These are phyloP conservation scores for Peromyscus maniculatus DNA, from an alignment of 2,113 vertebrate species.

Conservation along the genomic window DNA sequence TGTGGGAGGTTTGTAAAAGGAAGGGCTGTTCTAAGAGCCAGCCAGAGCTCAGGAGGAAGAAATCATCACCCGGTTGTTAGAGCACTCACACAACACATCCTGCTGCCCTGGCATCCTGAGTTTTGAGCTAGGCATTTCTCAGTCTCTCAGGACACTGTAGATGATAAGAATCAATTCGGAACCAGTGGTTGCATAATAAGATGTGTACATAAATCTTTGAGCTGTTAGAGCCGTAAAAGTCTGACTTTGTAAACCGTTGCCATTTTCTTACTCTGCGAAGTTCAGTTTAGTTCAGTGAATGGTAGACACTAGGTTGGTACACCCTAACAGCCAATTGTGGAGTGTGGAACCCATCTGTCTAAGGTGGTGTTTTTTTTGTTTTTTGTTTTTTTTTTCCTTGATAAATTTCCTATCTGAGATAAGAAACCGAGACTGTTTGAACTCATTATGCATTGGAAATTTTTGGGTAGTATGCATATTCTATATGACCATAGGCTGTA, in stretches of 20 bases:
- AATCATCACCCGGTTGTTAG: neutral
- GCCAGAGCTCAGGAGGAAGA: neutral
- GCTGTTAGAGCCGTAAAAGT: neutral
- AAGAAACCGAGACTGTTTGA: neutral
- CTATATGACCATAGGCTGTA: neutral
- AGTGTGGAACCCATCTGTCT: constrained; percentile 30
- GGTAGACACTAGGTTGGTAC: neutral
- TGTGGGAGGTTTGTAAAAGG: constrained; percentile 32
- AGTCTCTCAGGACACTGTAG: neutral
- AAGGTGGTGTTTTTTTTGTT: no score
- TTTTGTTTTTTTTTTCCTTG: neutral
- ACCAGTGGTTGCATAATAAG: neutral
- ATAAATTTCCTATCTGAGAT: neutral
- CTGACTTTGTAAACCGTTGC: neutral
- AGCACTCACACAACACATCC: neutral
- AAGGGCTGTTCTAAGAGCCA: neutral
- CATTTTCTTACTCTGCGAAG: neutral
- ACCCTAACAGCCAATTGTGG: neutral
- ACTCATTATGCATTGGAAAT: neutral
- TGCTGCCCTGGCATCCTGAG: neutral
- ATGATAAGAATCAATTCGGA: neutral
- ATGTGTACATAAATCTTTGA: neutral
- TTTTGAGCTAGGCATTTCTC: constrained; percentile 6
- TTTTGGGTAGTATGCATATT: neutral
- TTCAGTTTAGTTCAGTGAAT: constrained; percentile 34